These are phyloP conservation scores for Cacoxenus indagator DNA, from an alignment of 2,888 invertebrate genomes.

Conservation along the genomic window DNA sequence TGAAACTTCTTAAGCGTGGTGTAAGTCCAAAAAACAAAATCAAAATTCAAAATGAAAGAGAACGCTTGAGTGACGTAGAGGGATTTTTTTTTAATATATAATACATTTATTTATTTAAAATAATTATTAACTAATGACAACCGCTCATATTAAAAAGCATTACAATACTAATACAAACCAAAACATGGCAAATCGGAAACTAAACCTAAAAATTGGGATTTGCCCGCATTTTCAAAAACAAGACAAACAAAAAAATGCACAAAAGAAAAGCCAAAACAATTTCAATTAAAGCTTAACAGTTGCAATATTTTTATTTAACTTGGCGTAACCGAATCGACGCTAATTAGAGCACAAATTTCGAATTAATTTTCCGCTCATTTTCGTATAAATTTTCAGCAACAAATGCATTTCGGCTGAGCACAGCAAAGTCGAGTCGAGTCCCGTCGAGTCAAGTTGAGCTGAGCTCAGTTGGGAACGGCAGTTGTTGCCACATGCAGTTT, in stretches of 20 bases:
- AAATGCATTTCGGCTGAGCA: conserved; percentile 8
- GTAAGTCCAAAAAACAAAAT: neutral
- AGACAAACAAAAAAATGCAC: neutral
- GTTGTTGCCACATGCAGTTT: neutral
- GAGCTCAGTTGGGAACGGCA: neutral
- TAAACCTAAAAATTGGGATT: too few relatives aligned
- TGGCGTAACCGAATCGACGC: conserved; percentile 5
- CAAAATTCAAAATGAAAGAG: neutral
- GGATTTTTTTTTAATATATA: too few relatives aligned
- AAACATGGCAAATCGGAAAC: too few relatives aligned
- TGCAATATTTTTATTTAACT: neutral
- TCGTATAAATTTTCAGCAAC: conserved; percentile 19
- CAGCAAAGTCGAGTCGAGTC: too few relatives aligned
- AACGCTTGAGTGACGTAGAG: neutral
- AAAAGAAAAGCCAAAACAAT: neutral
- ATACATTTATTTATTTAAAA: too few relatives aligned
- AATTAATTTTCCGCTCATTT: conserved; percentile 22
- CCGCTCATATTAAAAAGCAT: too few relatives aligned
- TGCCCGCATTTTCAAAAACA: too few relatives aligned
- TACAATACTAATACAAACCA: too few relatives aligned
- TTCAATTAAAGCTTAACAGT: conserved; percentile 16
- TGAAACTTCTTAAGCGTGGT: too few relatives aligned
- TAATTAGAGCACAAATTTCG: conserved; percentile 21
- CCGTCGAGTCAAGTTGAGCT: neutral
- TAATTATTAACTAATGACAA: too few relatives aligned